Conservation (phyloP, 2,797 vertebrate species). For the Manis javanica region DNA sequence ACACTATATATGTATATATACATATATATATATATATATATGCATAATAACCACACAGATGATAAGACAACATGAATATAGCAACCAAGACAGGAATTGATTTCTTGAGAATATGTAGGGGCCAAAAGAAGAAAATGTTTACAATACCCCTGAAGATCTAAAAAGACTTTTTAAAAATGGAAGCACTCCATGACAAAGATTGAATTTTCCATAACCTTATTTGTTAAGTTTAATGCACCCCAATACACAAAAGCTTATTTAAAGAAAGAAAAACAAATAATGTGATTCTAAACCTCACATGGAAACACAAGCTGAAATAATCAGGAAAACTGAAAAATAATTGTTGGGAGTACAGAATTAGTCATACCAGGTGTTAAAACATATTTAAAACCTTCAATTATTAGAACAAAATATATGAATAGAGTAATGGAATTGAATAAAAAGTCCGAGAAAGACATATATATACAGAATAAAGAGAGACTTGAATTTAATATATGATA, state of each 20-base stretch:
- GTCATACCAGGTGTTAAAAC: background rate
- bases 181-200: background rate
- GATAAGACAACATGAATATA: background rate
- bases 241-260: background rate
- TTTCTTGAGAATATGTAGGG: background rate
- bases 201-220: background rate
- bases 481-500: background rate
- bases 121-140: background rate
- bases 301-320: background rate
- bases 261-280: background rate
- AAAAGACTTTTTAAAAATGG: background rate
- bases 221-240: background rate
- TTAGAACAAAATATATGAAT: background rate
- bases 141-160: background rate
- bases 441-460: background rate
- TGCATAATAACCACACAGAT: background rate
- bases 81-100: background rate
- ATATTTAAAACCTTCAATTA: background rate
- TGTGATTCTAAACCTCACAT: background rate
- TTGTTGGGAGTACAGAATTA: background rate
- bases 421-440: background rate
- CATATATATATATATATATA: background rate
- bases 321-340: background rate
- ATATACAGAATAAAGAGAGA: background rate
- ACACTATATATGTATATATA: fast-evolving